phyloP scores from a whole-genome alignment of 2,797 vertebrate species.

The Valencia hispanica region DNA sequence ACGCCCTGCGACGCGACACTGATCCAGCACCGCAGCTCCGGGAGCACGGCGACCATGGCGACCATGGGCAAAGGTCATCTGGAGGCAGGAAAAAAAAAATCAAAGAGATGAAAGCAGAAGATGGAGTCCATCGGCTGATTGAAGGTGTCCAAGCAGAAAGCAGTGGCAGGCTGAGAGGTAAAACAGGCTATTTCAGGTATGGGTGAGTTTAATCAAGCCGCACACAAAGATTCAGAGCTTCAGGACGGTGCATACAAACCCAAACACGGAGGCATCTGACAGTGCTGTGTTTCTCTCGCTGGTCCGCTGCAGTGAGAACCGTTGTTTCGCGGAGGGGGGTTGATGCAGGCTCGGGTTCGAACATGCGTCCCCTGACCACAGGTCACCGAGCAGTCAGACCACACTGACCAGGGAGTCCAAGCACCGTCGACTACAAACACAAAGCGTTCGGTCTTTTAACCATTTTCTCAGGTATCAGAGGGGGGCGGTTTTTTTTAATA shows the following conservation, averaged over 20 bases:
- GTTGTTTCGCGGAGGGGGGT: slow-evolving; percentile 79
- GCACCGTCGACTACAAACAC: slow-evolving; percentile 77
- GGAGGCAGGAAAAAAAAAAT: slow-evolving; percentile 9
- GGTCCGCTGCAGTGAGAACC: slow-evolving; percentile 80
- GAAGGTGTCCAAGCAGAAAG: neutral
- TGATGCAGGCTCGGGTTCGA: slow-evolving; percentile 83
- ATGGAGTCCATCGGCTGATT: neutral
- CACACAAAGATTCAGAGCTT: neutral
- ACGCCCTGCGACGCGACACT: slow-evolving; percentile 73
- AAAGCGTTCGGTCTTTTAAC: neutral
- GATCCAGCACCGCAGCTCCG: slow-evolving; percentile 85
- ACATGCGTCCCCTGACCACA: slow-evolving; percentile 82
- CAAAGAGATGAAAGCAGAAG: neutral
- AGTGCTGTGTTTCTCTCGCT: slow-evolving; percentile 77
- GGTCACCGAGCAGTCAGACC: slow-evolving; percentile 88
- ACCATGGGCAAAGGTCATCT: slow-evolving; percentile 88
- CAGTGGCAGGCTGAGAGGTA: neutral
- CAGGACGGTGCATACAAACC: slow-evolving; percentile 49
- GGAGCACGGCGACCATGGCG: slow-evolving; percentile 85
- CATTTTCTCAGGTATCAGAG: neutral
- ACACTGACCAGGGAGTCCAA: slow-evolving; percentile 90
- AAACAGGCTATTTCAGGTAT: neutral
- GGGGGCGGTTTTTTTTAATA: no score
- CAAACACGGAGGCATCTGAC: slow-evolving; percentile 75
- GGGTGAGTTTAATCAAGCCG: neutral